These are phyloP conservation scores for Poecilia picta DNA, from an alignment of 2,797 vertebrate genomes.

Conservation along the genomic window DNA sequence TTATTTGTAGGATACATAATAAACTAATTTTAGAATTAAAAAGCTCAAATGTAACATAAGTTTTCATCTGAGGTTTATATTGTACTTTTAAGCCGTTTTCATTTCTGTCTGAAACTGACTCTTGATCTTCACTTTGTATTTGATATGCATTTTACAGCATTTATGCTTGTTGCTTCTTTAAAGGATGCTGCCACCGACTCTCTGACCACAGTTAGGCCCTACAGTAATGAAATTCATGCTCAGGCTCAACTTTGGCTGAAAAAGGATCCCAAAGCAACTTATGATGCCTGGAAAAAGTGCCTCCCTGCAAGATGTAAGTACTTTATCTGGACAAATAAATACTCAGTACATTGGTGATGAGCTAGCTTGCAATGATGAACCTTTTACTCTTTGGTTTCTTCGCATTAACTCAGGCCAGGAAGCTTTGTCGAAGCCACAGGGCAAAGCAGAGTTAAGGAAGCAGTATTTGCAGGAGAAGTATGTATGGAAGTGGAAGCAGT, in stretches of 20 bases:
- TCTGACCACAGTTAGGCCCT: slow-evolving; percentile 95
- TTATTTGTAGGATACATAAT: not conserved
- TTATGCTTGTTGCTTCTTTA: slow-evolving; percentile 31
- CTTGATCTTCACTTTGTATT: not conserved
- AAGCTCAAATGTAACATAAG: not conserved
- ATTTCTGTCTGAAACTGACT: not conserved
- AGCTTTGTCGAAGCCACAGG: slow-evolving; percentile 85
- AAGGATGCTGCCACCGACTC: slow-evolving; percentile 94
- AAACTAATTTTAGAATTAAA: not conserved
- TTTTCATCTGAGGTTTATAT: not conserved
- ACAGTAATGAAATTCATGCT: slow-evolving; percentile 98
- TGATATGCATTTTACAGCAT: slow-evolving; percentile 3
- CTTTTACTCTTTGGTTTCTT: slow-evolving; percentile 1
- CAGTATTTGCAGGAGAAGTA: slow-evolving; percentile 97
- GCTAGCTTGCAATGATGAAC: not conserved
- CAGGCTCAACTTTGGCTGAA: slow-evolving; percentile 99
- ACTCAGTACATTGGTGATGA: not conserved
- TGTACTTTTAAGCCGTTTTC: not conserved
- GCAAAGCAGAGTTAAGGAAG: slow-evolving; percentile 88
- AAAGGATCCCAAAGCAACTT: slow-evolving; percentile 96
- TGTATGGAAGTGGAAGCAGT: slow-evolving; percentile 98
- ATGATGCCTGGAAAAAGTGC: slow-evolving; percentile 98
- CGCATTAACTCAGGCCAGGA: slow-evolving; percentile 79
- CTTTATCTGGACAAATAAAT: not conserved
- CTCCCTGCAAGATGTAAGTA: slow-evolving; percentile 93